Base-by-base conservation (phyloP, 2,797 vertebrate genomes). In the Xiphophorus birchmanni region DNA sequence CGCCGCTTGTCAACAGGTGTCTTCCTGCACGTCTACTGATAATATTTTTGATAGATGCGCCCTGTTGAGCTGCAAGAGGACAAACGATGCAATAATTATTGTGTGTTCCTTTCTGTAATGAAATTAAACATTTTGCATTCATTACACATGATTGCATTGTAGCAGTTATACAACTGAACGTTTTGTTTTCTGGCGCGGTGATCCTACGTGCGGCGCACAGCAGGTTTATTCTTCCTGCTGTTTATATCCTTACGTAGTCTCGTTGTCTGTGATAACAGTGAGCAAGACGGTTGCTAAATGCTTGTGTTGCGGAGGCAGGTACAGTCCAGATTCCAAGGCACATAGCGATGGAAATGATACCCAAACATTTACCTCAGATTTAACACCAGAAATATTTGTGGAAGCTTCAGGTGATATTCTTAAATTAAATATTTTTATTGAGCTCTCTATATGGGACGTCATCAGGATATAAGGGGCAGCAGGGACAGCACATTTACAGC, bases 1-100 rank as follows among this genome's bases (percentile, higher is more conserved):
- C 9, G 32, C 69, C 7, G 75, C 29, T 17, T 71, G 45, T 84
- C 91, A 86, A 92, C 93, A 93, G 91, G 91, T 93, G 85, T 21
- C 15, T 65, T 29, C 48, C 7, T 73, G 54, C 65, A 17, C 85
- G 73, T n/a, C 5, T 65, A 81, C 77, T 58, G 44, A 60, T 42
- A 65, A 76, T 73, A n/a, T 50, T 88, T 65, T 47, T 40, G 79
- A 83, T 37, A 29, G 42, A 84, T 4, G 2, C 9, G 10, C 63
- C 80, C 40, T 65, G 45, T 74, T 48, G 35, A 3, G n/a, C 75
- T 45, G 63, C 58, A 52, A 7, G 74, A 26, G 74, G 52, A 12
- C 72, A 37, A 78, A 29, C 35, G 2, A 40, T 2, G 29, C 8
- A 44, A 40, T 4, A 45, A 75, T 40, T 67, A n/a, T 60, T 75